These are phyloP conservation scores for Amphipoea oculea DNA, from an alignment of 2,888 invertebrate species.

Conservation along the genomic window DNA sequence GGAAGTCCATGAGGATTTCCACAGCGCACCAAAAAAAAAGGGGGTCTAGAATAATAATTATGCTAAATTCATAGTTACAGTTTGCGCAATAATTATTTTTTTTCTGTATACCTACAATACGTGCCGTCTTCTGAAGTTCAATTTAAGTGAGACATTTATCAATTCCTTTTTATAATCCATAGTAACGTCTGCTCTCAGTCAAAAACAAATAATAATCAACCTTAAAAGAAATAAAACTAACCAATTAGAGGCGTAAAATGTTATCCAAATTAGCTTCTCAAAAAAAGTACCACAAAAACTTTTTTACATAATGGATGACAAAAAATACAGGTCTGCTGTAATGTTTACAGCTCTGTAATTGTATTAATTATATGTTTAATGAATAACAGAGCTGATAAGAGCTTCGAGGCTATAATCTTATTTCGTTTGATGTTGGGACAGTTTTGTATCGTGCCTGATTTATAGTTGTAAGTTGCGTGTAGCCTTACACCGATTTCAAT, in stretches of 20 bases:
- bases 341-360: conserved; percentile 28
- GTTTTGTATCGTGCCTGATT: background rate
- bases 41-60: no score
- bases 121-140: no score
- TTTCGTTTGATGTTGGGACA: background rate
- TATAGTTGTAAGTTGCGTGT: background rate
- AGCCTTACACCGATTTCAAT: background rate
- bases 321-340: conserved; percentile 20
- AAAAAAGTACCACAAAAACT: conserved; percentile 43
- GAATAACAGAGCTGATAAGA: conserved; percentile 1
- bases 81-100: no score
- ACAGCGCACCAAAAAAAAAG: no score
- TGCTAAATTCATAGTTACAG: no score
- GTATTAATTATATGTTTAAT: conserved; percentile 37
- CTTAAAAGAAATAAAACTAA: conserved; percentile 34
- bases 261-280: conserved; percentile 29
- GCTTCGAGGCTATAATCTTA: conserved; percentile 9
- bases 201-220: conserved; percentile 19
- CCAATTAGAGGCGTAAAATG: conserved; percentile 39
- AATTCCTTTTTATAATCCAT: background rate
- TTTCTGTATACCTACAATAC: no score
- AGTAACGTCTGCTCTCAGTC: background rate
- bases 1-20: no score
- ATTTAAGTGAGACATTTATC: background rate
- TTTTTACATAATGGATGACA: conserved; percentile 7